phyloP scores from a whole-genome alignment of 2,888 invertebrate species.

The Vesta saturnalis region DNA sequence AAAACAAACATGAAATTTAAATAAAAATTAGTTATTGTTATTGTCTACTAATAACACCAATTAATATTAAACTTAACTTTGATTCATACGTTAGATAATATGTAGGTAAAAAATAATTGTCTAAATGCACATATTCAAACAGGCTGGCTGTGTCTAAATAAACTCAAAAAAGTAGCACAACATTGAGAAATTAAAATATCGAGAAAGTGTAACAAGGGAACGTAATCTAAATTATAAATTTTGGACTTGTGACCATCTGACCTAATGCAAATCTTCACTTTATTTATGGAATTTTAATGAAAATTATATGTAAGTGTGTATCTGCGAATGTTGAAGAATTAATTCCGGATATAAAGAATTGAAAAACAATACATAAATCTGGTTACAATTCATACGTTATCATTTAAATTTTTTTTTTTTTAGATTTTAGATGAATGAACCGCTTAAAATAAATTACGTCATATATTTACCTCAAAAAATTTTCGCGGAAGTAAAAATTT shows the following conservation, averaged over 20 bases:
- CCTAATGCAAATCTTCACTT: constrained; percentile 44
- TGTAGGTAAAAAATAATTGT: too few relatives aligned
- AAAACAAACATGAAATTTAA: too few relatives aligned
- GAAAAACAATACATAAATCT: constrained; percentile 30
- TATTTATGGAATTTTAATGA: constrained; percentile 31
- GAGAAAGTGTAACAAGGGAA: constrained; percentile 10
- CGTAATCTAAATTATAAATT: constrained; percentile 30
- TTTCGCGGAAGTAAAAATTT: background rate
- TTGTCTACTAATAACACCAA: too few relatives aligned
- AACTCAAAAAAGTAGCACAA: too few relatives aligned
- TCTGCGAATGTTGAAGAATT: constrained; percentile 34
- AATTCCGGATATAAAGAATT: constrained; percentile 35
- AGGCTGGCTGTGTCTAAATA: too few relatives aligned
- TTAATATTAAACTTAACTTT: too few relatives aligned
- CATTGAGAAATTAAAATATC: background rate
- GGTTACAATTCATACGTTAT: constrained; percentile 15
- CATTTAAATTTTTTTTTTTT: too few relatives aligned
- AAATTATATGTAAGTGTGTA: constrained; percentile 30
- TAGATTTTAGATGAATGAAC: constrained; percentile 27
- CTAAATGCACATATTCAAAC: too few relatives aligned
- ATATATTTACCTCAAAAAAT: background rate
- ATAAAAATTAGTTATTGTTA: too few relatives aligned
- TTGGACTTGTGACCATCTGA: constrained; percentile 50
- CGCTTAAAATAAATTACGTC: background rate
- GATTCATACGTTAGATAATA: too few relatives aligned